Base-by-base conservation (phyloP, 92 coral and sea anemone genomes). In the Pocillopora grandis region DNA sequence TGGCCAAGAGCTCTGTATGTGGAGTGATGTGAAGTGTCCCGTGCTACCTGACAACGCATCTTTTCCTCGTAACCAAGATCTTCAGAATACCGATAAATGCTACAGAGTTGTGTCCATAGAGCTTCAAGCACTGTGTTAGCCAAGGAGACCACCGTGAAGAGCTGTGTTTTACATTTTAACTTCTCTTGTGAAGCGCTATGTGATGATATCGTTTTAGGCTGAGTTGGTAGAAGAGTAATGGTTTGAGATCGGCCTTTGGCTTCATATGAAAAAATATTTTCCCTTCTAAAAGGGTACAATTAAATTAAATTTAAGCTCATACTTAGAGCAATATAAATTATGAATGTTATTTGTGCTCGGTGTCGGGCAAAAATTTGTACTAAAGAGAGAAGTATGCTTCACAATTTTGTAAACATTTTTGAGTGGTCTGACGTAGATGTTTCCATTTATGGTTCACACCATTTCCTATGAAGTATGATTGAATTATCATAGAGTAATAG, bases 1-100 rank as follows among this genome's bases (percentile, higher is more conserved):
- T 69, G 55, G 86, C 88, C 74, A 93, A 91, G 74, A 93, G 97
- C 79, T 83, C 97, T 12, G 94, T 93, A 3, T 93, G 97, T 76
- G 79, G 76, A 33, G 81, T 87, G 79, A 93, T 93, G 97, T 92
- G 85, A 78, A 21, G 76, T 80, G n/a, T 77, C 9, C 72, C 81
- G 63, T 11, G 18, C 58, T 7, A 13, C 17, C 9, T 71, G 85
- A 68, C 15, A 49, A 10, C 3, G 23, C 42, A 9, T 10, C 19
- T 9, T 21, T 14, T 42, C 21, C 15, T 6, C 31, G 31, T 12
- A 63, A 66, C 69, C 66, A 69, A 23, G 52, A 62, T 8, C 55
- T 36, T 77, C 11, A 35, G 16, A 57, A 20, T 66, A 42, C 52
- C 52, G 52, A 42, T 42, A 42, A 42, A 42, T 42, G 49, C 49